Conservation (phyloP, 1,140 invertebrate genomes). For the Musca domestica region DNA sequence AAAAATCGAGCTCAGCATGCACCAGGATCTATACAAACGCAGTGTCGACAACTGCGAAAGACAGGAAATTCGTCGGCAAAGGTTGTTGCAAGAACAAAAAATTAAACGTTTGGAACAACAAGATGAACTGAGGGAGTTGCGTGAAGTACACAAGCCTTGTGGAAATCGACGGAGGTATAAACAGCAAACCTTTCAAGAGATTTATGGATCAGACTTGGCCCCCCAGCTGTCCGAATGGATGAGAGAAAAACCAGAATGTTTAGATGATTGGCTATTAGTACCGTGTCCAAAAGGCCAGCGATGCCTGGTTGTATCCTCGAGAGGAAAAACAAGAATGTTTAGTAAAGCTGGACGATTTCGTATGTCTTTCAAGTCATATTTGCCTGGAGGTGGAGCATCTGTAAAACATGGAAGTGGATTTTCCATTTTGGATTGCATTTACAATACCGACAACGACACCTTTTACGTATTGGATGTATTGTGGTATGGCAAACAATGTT, state of each 20-base stretch:
- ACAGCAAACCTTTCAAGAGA: conserved; percentile 1
- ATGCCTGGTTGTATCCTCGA: conserved; percentile 71
- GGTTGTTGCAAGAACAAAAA: conserved; percentile 23
- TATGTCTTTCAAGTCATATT: conserved; percentile 61
- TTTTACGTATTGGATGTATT: conserved; percentile 81
- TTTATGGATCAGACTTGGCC: conserved; percentile 6
- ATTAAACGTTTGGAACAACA: conserved; percentile 21
- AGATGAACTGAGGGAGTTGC: conserved; percentile 11
- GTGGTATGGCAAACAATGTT: conserved; percentile 74
- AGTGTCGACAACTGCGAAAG: conserved; percentile 48
- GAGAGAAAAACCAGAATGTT: conserved; percentile 75
- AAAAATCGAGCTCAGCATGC: conserved; percentile 2
- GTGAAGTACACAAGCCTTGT: neutral
- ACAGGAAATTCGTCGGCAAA: conserved; percentile 34
- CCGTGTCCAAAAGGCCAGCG: conserved; percentile 80
- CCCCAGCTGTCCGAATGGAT: conserved; percentile 82
- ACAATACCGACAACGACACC: conserved; percentile 60
- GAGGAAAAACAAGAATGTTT: conserved; percentile 72
- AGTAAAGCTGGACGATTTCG: conserved; percentile 66
- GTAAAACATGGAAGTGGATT: conserved; percentile 30
- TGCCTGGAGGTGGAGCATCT: conserved; percentile 68
- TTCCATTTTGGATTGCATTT: conserved; percentile 78
- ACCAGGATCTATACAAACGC: conserved; percentile 30
- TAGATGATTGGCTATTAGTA: conserved; percentile 76
- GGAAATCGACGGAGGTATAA: neutral